phyloP scores from a whole-genome alignment of 1,140 invertebrate species.

The Zaprionus ghesquierei region DNA sequence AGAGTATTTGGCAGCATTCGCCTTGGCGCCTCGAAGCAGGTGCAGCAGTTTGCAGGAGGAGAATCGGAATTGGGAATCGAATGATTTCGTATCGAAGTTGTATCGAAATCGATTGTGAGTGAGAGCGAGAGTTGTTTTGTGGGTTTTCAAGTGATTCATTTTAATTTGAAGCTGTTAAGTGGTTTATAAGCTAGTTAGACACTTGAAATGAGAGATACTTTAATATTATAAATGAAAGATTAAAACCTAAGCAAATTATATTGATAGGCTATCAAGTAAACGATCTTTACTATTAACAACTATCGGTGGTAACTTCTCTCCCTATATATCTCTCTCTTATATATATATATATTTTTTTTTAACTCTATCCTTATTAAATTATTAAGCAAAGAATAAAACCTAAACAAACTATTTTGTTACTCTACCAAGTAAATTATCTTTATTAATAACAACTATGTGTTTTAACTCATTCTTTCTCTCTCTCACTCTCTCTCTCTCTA shows the following conservation, averaged over 20 bases:
- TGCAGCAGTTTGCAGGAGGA: constrained; percentile 34
- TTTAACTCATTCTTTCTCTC: too few species aligned
- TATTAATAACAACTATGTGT: too few species aligned
- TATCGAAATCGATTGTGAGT: background rate
- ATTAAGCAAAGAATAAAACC: too few species aligned
- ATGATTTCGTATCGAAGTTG: background rate
- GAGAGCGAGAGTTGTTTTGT: background rate
- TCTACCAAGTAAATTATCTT: too few species aligned
- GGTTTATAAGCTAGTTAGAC: background rate
- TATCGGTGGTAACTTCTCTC: background rate
- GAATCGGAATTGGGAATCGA: too few species aligned
- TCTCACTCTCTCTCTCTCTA: too few species aligned
- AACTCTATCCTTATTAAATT: too few species aligned
- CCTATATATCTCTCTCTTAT: background rate
- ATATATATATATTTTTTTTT: too few species aligned
- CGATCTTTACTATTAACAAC: too few species aligned
- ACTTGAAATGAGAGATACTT: background rate
- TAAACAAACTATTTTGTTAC: too few species aligned
- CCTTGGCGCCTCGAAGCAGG: constrained; percentile 52
- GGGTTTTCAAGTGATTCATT: background rate
- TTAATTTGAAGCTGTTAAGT: background rate
- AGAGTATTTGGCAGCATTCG: constrained; percentile 50
- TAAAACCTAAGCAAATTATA: background rate
- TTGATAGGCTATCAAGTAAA: too few species aligned
- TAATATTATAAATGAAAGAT: background rate